Evolutionary conservation across 2,797 vertebrate species (phyloP).

Genomic region (Linurgus olivaceus): DNA sequence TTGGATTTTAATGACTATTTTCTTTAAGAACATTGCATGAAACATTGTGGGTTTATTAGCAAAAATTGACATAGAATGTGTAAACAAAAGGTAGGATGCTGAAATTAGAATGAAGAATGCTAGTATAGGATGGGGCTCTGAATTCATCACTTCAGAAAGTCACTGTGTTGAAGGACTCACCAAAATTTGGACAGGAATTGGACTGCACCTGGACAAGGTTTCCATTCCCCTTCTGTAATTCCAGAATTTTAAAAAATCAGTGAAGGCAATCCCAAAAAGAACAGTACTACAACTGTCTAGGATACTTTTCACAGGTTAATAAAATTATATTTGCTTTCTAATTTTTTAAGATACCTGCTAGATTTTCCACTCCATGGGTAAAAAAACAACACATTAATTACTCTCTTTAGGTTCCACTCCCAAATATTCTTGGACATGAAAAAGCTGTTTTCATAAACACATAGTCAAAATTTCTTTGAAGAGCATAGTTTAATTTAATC

Average conservation of each 20-base stretch:
- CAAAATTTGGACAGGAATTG: neutral
- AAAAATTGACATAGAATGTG: neutral
- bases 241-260: neutral
- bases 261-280: neutral
- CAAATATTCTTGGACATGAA: neutral
- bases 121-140: neutral
- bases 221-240: neutral
- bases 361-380: neutral
- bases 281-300: neutral
- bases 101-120: neutral
- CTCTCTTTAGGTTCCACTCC: neutral
- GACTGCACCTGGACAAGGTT: neutral
- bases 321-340: neutral
- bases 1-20: neutral
- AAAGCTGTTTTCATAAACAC: neutral
- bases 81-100: neutral
- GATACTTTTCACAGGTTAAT: neutral
- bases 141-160: neutral
- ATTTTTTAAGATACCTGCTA: neutral
- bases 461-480: neutral
- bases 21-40: neutral
- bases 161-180: neutral
- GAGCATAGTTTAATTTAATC: neutral
- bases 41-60: neutral
- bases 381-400: neutral